phyloP scores from a whole-genome alignment of 2,113 vertebrate genomes.

The Tinamus guttatus region DNA sequence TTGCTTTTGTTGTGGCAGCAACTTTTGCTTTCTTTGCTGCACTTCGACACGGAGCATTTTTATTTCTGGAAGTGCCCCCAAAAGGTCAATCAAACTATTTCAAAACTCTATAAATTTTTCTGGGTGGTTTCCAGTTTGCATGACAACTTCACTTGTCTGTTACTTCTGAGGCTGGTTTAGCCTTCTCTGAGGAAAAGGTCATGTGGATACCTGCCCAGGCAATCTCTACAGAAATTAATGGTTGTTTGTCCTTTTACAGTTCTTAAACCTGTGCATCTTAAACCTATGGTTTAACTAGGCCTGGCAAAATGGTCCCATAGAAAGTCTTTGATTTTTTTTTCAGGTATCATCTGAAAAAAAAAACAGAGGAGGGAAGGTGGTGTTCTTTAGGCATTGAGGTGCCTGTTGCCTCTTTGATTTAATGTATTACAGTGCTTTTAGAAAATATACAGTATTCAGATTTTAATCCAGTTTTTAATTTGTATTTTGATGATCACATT shows the following conservation, averaged over 20 bases:
- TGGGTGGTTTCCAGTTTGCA: conserved; percentile 24
- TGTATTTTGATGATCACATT: background rate
- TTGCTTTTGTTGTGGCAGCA: conserved; percentile 47
- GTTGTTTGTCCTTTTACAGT: conserved; percentile 8
- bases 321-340: accelerated
- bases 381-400: background rate
- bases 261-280: background rate
- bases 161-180: background rate
- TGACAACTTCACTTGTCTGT: conserved; percentile 4
- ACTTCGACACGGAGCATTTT: conserved; percentile 32
- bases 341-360: background rate
- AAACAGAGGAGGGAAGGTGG: background rate
- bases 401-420: background rate
- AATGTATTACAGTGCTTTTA: background rate
- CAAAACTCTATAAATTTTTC: conserved; percentile 21
- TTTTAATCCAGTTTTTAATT: background rate
- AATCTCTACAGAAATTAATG: background rate
- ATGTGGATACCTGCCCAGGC: background rate
- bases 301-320: background rate
- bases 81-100: conserved; percentile 29
- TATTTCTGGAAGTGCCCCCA: conserved; percentile 44
- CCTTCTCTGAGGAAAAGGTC: background rate
- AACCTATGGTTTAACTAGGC: background rate
- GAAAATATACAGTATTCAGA: background rate
- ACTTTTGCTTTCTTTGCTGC: conserved; percentile 12